These are phyloP conservation scores for Tupiocoris notatus DNA, from an alignment of 2,888 invertebrate species.

Conservation along the genomic window DNA sequence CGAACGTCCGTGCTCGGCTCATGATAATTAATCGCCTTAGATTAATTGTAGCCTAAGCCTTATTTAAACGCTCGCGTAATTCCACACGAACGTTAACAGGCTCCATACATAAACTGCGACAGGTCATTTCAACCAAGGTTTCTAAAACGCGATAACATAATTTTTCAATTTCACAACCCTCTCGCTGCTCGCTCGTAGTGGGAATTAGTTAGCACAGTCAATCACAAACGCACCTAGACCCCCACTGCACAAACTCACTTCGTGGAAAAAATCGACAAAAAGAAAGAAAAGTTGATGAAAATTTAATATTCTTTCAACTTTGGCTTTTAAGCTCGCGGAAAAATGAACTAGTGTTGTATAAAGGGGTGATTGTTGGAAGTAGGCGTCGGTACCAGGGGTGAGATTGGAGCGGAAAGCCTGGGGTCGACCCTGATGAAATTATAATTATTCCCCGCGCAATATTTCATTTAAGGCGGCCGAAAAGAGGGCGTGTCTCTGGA, in stretches of 20 bases:
- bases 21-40: no score
- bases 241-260: background rate
- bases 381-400: no score
- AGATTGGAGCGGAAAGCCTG: background rate
- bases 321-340: background rate
- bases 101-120: no score
- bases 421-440: constrained; percentile 31
- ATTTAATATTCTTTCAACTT: constrained; percentile 24
- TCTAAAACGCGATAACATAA: background rate
- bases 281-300: background rate
- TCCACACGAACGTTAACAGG: no score
- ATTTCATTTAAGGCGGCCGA: constrained; percentile 28
- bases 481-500: constrained; percentile 29
- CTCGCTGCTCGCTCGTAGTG: background rate
- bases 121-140: no score
- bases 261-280: background rate
- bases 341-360: background rate
- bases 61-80: no score
- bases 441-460: constrained; percentile 37
- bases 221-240: background rate
- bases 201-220: background rate
- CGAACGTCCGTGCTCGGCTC: no score
- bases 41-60: no score
- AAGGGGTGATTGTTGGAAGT: background rate
- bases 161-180: background rate